Evolutionary conservation across 2,888 invertebrate species (phyloP), one percentile per base, ranked within the genome.

Genomic region (Tenthredo scrophulariae): DNA sequence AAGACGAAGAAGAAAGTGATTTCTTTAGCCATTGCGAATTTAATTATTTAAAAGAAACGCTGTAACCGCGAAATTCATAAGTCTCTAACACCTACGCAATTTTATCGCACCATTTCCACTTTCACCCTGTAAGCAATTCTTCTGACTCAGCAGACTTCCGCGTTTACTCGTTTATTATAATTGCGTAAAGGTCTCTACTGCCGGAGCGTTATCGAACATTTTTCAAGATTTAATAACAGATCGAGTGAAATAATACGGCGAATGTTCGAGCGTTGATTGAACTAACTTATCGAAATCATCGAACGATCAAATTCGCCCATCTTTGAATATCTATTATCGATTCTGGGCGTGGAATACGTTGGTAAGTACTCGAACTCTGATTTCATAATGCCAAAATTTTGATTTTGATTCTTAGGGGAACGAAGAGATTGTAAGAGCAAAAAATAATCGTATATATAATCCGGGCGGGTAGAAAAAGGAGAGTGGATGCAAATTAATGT

Each of bases 11-110:
- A n/a, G n/a, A 58, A n/a, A 58, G 7, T 22, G 1, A n/a, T 7
- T 58, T 62, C 26, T 22, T 26, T 22, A 62, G 1, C 26, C 62
- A 37, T 37, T 37, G 22, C 7, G 43, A 22, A 74, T 43, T 13
- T 74, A 43, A 74, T 74, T 43, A 74, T 74, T 43, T 70, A 10
- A 43, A 40, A 74, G 43, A 74, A 74, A 22, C 13, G 72, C 72
- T 74, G 40, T 43, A 43, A 43, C 72, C 43, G 43, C 72, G 40
- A 74, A 74, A 26, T 43, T 74, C 72, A 15, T 5, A 13, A 26
- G 22, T 43, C 40, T 22, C 43, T 22, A 26, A 37, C 22, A 43
- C 72, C 43, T 43, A 40, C 67, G 67, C 40, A 74, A 74, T 74
- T 43, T 74, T 74, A 43, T 74, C 22, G 7, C 33, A 74, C 72